Evolutionary conservation across 2,797 vertebrate genomes (phyloP).

Genomic region (Aldrovandia affinis): DNA sequence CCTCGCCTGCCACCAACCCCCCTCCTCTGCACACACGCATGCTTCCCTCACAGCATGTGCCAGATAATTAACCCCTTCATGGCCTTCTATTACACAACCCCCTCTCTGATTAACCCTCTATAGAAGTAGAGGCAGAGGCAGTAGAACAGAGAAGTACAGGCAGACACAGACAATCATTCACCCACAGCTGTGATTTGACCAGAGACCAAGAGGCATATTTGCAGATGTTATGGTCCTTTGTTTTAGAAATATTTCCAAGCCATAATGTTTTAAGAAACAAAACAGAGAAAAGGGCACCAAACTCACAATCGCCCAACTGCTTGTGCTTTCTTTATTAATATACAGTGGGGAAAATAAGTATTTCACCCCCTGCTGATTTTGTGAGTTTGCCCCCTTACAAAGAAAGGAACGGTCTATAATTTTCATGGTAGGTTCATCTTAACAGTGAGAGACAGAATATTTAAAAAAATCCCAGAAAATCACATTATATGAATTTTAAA

Average conservation of each 20-base stretch:
- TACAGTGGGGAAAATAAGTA: too few species aligned
- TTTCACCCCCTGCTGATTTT: too few species aligned
- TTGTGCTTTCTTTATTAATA: neutral
- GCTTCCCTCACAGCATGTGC: constrained; percentile 42
- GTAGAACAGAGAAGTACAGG: too few species aligned
- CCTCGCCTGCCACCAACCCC: constrained; percentile 56
- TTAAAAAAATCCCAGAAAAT: too few species aligned
- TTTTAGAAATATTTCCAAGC: neutral
- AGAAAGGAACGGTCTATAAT: too few species aligned
- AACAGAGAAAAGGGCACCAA: neutral
- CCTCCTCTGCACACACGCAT: constrained; percentile 50
- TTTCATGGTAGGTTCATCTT: too few species aligned
- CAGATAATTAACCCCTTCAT: constrained; percentile 66
- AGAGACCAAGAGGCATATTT: neutral
- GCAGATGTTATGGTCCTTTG: constrained; percentile 1
- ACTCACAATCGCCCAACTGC: neutral
- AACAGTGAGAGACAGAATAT: too few species aligned
- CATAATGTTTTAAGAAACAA: neutral
- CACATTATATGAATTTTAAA: too few species aligned
- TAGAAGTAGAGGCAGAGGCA: neutral
- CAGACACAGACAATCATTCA: neutral
- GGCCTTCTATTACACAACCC: neutral
- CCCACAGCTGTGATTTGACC: neutral
- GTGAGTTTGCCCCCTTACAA: too few species aligned
- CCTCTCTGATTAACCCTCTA: neutral